Conservation (phyloP, 2,888 invertebrate species). For the Operophtera brumata region DNA sequence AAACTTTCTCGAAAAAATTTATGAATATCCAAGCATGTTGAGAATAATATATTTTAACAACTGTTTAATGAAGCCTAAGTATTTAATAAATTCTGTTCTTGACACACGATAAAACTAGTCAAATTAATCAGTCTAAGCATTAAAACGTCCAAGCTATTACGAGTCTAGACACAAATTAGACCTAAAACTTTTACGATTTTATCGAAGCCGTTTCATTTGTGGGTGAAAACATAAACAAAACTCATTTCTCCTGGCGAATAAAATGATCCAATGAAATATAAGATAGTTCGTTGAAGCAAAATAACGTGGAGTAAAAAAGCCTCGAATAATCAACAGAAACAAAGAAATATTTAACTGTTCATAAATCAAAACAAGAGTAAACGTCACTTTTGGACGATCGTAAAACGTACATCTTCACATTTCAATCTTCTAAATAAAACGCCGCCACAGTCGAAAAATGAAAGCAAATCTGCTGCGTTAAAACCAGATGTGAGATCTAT, state of each 20-base stretch:
- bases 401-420: slow-evolving; percentile 48
- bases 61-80: not conserved
- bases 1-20: no score
- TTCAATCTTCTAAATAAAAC: slow-evolving; percentile 27
- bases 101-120: slow-evolving; percentile 11
- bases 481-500: not conserved
- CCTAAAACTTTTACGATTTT: slow-evolving; percentile 49
- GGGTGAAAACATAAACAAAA: slow-evolving; percentile 50
- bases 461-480: not conserved
- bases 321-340: slow-evolving; percentile 54
- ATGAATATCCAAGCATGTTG: no score
- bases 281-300: slow-evolving; percentile 36
- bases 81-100: slow-evolving; percentile 1
- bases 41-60: not conserved
- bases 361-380: slow-evolving; percentile 66
- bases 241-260: slow-evolving; percentile 46
- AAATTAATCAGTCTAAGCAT: slow-evolving; percentile 28
- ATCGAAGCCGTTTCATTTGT: slow-evolving; percentile 39
- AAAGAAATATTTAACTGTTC: slow-evolving; percentile 45
- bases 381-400: slow-evolving; percentile 62
- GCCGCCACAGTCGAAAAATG: slow-evolving; percentile 16
- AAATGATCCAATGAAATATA: slow-evolving; percentile 31
- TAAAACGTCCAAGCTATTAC: slow-evolving; percentile 30
- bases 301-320: slow-evolving; percentile 23
- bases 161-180: slow-evolving; percentile 51